Conservation (phyloP, 1,140 invertebrate genomes). For the Aphelinus atriplicis region DNA sequence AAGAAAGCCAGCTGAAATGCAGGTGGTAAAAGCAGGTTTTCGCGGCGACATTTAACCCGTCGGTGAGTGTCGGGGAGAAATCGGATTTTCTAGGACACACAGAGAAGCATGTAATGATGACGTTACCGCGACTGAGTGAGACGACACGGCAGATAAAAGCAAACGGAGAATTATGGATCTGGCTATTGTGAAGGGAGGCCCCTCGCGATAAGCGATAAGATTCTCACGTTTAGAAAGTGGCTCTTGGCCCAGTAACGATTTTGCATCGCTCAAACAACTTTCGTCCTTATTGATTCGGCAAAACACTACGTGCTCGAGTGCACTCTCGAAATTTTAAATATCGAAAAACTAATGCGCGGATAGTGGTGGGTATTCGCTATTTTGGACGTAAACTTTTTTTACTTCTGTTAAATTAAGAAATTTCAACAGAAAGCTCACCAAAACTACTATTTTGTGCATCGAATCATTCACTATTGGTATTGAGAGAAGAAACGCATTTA, state of each 20-base stretch:
- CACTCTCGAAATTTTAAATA: no score
- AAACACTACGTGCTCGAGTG: no score
- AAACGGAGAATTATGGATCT: slow-evolving; percentile 25
- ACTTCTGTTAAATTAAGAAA: no score
- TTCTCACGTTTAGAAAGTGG: slow-evolving; percentile 33
- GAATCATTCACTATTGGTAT: no score
- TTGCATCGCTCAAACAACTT: no score
- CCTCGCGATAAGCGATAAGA: slow-evolving; percentile 35
- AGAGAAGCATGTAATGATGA: slow-evolving; percentile 28
- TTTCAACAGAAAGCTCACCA: no score
- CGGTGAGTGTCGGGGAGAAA: slow-evolving; percentile 11
- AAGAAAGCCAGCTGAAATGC: slow-evolving; percentile 1
- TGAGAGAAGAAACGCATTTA: no score
- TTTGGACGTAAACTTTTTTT: no score
- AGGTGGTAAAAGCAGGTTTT: slow-evolving; percentile 31
- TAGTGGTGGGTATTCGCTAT: no score
- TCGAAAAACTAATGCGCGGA: no score
- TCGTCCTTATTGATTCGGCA: no score
- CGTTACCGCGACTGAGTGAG: not conserved
- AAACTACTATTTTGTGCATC: no score
- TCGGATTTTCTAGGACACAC: slow-evolving; percentile 39
- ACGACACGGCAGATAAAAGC: not conserved
- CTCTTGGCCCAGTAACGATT: not conserved
- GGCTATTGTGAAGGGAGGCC: slow-evolving; percentile 15
- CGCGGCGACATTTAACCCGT: slow-evolving; percentile 32